Conservation (phyloP, 2,797 vertebrate genomes). For the Parotocinclus haroldoi region DNA sequence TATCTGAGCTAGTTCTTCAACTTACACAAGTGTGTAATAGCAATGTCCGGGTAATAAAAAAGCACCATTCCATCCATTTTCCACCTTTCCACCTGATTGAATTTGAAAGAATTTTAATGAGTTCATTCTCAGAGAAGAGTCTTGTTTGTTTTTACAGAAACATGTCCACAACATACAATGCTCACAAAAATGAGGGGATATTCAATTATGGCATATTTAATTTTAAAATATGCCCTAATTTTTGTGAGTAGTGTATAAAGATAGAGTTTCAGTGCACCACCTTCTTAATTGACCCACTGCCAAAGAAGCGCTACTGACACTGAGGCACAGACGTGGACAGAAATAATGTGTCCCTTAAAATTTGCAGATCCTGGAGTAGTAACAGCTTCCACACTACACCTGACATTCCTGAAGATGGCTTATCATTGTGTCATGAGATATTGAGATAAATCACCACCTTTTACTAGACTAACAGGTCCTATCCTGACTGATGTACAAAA, state of each 20-base stretch:
- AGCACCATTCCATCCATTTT: constrained; percentile 53
- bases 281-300: background rate
- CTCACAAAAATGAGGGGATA: too few relatives aligned
- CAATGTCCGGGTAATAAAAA: constrained; percentile 61
- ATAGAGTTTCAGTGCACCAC: background rate
- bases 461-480: constrained; percentile 7
- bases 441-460: constrained; percentile 52
- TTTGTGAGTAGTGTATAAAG: too few relatives aligned
- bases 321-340: background rate
- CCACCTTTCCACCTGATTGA: constrained; percentile 59
- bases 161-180: constrained; percentile 1
- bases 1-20: constrained; percentile 40
- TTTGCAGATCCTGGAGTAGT: constrained; percentile 47
- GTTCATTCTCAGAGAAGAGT: constrained; percentile 51
- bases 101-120: constrained; percentile 66
- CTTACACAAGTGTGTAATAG: constrained; percentile 55
- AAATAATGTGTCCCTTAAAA: constrained; percentile 34
- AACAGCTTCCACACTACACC: constrained; percentile 54
- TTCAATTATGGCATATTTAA: too few relatives aligned
- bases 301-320: constrained; percentile 1
- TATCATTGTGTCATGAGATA: constrained; percentile 60
- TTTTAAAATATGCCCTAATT: too few relatives aligned
- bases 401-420: constrained; percentile 62
- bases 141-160: constrained; percentile 35
- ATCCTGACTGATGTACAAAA: constrained; percentile 8